phyloP scores from a whole-genome alignment of 2,888 invertebrate species.

The Hypomecis atomaria region DNA sequence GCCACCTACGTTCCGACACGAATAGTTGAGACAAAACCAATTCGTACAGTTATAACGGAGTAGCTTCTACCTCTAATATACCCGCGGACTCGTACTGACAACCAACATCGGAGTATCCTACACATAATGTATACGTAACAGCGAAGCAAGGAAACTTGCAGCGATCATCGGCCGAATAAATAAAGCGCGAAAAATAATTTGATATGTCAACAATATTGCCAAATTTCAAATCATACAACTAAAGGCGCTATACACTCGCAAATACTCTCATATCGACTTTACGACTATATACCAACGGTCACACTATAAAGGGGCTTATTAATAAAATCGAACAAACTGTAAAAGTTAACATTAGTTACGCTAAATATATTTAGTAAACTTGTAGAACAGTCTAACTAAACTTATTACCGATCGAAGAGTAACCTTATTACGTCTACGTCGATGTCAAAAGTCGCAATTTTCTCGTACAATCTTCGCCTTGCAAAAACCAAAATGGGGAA shows the following conservation, averaged over 20 bases:
- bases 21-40: conserved; percentile 55
- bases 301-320: conserved; percentile 56
- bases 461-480: conserved; percentile 53
- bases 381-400: conserved; percentile 69
- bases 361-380: conserved; percentile 72
- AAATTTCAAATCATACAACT: conserved; percentile 36
- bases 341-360: conserved; percentile 71
- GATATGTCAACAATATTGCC: conserved; percentile 50
- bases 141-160: conserved; percentile 52
- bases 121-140: conserved; percentile 47
- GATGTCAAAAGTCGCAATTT: conserved; percentile 48
- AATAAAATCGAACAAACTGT: conserved; percentile 59
- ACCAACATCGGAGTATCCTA: conserved; percentile 34
- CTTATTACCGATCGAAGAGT: conserved; percentile 65
- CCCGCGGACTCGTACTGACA: conserved; percentile 30
- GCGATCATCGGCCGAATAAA: conserved; percentile 37
- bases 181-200: conserved; percentile 40
- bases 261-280: conserved; percentile 47
- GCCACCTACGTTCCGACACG: conserved; percentile 57
- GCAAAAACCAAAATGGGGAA: conserved; percentile 52
- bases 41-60: conserved; percentile 52
- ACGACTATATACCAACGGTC: conserved; percentile 49
- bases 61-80: conserved; percentile 54
- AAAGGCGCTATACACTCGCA: conserved; percentile 52
- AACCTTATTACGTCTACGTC: conserved; percentile 61